Percentiles rank a stretch among this genome's conserved stretches.
These are phyloP conservation scores for Catharus bicknelli DNA, from an alignment of 2,113 vertebrate genomes.

Conservation along the genomic window DNA sequence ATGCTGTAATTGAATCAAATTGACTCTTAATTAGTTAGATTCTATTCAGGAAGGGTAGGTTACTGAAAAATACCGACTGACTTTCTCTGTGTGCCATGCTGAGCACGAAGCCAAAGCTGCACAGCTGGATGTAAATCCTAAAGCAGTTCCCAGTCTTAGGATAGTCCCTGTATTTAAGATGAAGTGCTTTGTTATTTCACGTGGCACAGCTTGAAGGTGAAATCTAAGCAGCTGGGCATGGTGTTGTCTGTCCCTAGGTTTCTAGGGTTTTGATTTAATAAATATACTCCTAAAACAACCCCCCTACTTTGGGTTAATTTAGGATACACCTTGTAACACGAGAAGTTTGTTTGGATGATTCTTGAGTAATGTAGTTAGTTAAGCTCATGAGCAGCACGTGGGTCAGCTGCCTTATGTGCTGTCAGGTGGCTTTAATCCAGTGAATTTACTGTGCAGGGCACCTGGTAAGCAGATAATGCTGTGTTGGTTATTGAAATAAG, in stretches of 20 bases:
- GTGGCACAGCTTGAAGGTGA: background rate
- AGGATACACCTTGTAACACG: constrained; percentile 35
- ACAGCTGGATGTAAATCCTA: background rate
- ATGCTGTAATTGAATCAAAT: constrained; percentile 32
- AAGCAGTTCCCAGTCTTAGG: background rate
- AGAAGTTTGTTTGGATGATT: constrained; percentile 63
- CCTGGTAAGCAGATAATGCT: constrained; percentile 68
- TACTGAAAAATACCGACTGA: background rate
- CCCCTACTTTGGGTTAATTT: constrained; percentile 55
- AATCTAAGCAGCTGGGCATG: accelerated
- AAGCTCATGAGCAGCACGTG: background rate
- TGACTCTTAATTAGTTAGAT: constrained; percentile 39
- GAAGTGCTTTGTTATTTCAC: background rate
- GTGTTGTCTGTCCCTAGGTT: background rate
- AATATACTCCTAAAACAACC: constrained; percentile 57
- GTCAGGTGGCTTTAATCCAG: constrained; percentile 75
- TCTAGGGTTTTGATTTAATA: constrained; percentile 47
- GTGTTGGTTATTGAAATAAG: background rate
- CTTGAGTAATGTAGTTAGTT: constrained; percentile 1
- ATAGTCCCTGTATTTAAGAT: too few species aligned
- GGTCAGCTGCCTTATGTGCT: constrained; percentile 80
- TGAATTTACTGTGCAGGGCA: constrained; percentile 67
- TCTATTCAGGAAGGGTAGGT: background rate
- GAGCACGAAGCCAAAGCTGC: background rate
- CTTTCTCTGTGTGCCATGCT: background rate